Conservation (phyloP, 1,140 invertebrate species). For the Drosophila kanapiae region DNA sequence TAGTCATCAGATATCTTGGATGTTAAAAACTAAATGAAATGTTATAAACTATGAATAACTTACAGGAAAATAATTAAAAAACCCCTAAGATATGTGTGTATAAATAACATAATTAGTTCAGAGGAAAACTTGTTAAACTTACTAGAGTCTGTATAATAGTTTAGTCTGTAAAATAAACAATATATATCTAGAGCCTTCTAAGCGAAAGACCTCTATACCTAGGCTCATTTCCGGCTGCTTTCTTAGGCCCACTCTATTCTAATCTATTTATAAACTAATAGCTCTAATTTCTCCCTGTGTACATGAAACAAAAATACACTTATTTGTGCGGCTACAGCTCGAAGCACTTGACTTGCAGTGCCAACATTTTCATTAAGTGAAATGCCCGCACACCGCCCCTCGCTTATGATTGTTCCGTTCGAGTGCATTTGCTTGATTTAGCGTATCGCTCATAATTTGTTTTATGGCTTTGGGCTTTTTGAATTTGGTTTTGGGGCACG, state of each 20-base stretch:
- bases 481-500: slow-evolving; percentile 51
- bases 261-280: neutral
- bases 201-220: neutral
- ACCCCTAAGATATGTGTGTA: no score
- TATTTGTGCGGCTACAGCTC: slow-evolving; percentile 64
- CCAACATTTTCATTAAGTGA: slow-evolving; percentile 85
- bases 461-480: slow-evolving; percentile 79
- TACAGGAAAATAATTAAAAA: no score
- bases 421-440: slow-evolving; percentile 78
- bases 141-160: no score
- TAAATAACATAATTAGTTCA: no score
- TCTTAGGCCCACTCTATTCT: no score
- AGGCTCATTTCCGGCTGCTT: no score
- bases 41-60: no score
- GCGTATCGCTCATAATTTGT: slow-evolving; percentile 84
- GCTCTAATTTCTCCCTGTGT: neutral
- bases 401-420: slow-evolving; percentile 53
- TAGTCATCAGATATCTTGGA: no score
- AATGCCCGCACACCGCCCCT: slow-evolving; percentile 50
- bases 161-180: neutral
- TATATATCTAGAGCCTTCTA: neutral
- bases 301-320: slow-evolving; percentile 15
- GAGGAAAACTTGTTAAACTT: no score
- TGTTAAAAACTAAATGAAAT: no score
- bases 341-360: slow-evolving; percentile 84